Percentiles rank a stretch among this genome's conserved stretches.
Conservation (phyloP, 2,113 vertebrate genomes). For the Myiozetetes cayanensis region DNA sequence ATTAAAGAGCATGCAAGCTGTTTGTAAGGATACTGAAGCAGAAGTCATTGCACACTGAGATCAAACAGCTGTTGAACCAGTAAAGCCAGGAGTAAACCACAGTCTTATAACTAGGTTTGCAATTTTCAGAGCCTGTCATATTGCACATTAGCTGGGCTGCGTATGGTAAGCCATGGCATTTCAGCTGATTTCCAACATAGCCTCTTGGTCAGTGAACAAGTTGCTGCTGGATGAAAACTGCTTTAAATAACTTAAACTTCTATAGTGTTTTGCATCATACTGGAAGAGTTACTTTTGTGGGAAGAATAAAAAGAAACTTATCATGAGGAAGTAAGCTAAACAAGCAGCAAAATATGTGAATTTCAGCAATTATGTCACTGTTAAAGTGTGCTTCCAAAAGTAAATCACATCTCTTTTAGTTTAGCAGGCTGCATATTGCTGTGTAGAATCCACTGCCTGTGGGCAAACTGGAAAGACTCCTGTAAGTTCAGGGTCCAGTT, state of each 20-base stretch:
- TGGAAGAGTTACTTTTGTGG: neutral
- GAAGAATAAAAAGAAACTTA: neutral
- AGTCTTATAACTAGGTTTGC: neutral
- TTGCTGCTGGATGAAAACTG: neutral
- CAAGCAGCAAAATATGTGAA: neutral
- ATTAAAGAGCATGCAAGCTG: neutral
- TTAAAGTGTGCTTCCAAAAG: neutral
- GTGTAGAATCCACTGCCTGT: constrained; percentile 2
- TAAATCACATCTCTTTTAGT: neutral
- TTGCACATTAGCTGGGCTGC: neutral
- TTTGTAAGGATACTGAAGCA: neutral
- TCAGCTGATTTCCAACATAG: neutral
- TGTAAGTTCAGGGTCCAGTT: neutral
- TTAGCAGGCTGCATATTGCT: neutral
- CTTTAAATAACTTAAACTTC: neutral
- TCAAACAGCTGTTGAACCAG: neutral
- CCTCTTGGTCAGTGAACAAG: neutral
- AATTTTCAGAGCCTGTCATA: neutral
- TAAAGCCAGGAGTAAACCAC: neutral
- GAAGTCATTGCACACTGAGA: neutral
- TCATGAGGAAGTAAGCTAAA: neutral
- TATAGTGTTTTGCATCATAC: neutral
- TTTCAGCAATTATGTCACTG: neutral
- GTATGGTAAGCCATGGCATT: neutral
- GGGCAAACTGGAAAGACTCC: constrained; percentile 5